phyloP scores from a whole-genome alignment of 2,113 vertebrate species.

The Tragelaphus buxtoni region DNA sequence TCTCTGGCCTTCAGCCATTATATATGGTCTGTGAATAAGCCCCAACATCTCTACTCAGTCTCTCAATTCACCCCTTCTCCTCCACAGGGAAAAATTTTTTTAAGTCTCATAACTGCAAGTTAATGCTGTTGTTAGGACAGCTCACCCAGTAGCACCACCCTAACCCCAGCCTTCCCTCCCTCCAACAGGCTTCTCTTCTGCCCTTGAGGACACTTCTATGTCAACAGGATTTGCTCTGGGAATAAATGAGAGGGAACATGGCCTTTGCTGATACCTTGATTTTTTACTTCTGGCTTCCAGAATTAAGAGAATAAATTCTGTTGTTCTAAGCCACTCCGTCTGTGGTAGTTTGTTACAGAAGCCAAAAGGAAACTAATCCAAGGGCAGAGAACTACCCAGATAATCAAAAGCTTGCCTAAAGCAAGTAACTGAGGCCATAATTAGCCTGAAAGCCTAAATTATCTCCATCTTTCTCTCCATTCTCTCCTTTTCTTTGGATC shows the following conservation, averaged over 20 bases:
- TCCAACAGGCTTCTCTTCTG: not conserved
- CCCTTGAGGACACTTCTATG: not conserved
- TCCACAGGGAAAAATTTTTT: not conserved
- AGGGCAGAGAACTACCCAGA: not conserved
- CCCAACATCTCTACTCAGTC: constrained; percentile 23
- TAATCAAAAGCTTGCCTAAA: constrained; percentile 8
- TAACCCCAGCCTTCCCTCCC: not conserved
- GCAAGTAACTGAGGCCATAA: not conserved
- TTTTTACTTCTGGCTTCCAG: not conserved
- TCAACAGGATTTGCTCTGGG: not conserved
- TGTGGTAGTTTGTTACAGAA: not conserved
- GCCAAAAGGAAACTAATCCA: not conserved
- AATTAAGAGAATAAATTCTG: not conserved
- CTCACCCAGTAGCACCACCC: too few species aligned
- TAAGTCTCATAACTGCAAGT: not conserved
- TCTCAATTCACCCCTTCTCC: not conserved
- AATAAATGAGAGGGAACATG: not conserved
- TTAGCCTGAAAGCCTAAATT: not conserved
- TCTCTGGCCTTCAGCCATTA: not conserved
- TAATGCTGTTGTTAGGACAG: not conserved
- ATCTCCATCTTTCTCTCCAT: not conserved
- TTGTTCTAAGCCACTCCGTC: not conserved
- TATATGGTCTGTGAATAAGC: not conserved
- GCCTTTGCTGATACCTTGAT: not conserved
- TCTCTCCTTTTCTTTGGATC: not conserved